Evolutionary conservation across 2,888 invertebrate genomes (phyloP).

Genomic region (Actias luna): DNA sequence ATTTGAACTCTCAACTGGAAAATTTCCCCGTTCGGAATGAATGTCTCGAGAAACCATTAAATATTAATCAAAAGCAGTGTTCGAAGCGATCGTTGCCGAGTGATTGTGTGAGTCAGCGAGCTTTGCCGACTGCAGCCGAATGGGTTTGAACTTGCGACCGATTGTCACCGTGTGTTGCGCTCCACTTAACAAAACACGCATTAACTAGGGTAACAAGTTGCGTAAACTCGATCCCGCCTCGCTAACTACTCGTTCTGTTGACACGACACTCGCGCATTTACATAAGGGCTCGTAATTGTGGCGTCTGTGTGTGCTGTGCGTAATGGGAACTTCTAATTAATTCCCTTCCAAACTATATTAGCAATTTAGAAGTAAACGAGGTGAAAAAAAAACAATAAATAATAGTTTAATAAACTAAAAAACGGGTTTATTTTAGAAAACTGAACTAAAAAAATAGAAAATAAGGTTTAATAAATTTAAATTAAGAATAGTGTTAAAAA

Average conservation of each 20-base stretch:
- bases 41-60: constrained; percentile 35
- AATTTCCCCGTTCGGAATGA: constrained; percentile 28
- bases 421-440: too few relatives aligned
- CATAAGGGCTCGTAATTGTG: constrained; percentile 15
- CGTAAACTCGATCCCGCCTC: constrained; percentile 19
- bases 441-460: too few relatives aligned
- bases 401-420: too few relatives aligned
- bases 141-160: not conserved
- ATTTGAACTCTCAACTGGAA: constrained; percentile 26
- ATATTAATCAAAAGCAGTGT: constrained; percentile 37
- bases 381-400: not conserved
- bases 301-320: not conserved
- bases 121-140: not conserved
- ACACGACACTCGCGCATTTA: constrained; percentile 9
- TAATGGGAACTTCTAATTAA: not conserved
- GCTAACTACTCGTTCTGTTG: constrained; percentile 15
- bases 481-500: too few relatives aligned
- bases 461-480: too few relatives aligned
- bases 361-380: not conserved
- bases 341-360: not conserved
- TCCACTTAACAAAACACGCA: constrained; percentile 21
- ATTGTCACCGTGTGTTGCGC: not conserved
- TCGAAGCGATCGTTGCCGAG: not conserved
- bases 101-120: not conserved
- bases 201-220: constrained; percentile 22